Percentiles rank a stretch among this genome's conserved stretches.
phyloP scores from a whole-genome alignment of 1,140 invertebrate species.

The Anastatus disparis region DNA sequence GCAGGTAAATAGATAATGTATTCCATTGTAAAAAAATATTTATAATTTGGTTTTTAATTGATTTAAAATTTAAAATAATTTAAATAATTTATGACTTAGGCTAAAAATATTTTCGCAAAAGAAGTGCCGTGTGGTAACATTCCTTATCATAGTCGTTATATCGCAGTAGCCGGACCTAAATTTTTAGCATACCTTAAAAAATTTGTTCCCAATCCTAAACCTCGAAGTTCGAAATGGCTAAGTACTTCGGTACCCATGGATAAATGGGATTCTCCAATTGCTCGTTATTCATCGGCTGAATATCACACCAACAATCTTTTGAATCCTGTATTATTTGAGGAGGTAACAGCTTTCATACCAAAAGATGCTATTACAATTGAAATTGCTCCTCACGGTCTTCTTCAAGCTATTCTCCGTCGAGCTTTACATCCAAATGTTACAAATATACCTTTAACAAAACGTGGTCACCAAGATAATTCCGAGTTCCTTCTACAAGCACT shows the following conservation, averaged over 20 bases:
- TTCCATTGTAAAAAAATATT: too few species aligned
- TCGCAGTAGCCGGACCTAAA: conserved; percentile 72
- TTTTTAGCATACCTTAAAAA: conserved; percentile 78
- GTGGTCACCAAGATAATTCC: conserved; percentile 77
- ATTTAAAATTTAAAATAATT: background rate
- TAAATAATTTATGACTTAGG: conserved; percentile 63
- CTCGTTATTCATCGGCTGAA: conserved; percentile 82
- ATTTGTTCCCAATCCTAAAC: conserved; percentile 76
- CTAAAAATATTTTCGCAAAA: conserved; percentile 80
- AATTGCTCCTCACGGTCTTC: conserved; percentile 84
- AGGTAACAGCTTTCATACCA: conserved; percentile 81
- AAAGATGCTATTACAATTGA: conserved; percentile 83
- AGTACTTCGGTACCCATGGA: conserved; percentile 84
- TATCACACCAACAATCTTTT: conserved; percentile 95
- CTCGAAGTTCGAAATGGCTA: conserved; percentile 84
- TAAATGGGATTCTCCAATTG: conserved; percentile 77
- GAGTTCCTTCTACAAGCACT: conserved; percentile 79
- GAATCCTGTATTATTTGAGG: conserved; percentile 86
- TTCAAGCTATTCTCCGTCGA: conserved; percentile 75
- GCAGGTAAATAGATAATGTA: conserved; percentile 51
- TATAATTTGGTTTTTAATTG: conserved; percentile 47
- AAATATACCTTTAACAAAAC: conserved; percentile 84
- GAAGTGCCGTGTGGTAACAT: conserved; percentile 76
- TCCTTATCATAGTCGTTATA: conserved; percentile 80
- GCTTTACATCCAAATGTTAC: conserved; percentile 69